phyloP scores from a whole-genome alignment of 2,113 vertebrate species.

The Pterocles burchelli region DNA sequence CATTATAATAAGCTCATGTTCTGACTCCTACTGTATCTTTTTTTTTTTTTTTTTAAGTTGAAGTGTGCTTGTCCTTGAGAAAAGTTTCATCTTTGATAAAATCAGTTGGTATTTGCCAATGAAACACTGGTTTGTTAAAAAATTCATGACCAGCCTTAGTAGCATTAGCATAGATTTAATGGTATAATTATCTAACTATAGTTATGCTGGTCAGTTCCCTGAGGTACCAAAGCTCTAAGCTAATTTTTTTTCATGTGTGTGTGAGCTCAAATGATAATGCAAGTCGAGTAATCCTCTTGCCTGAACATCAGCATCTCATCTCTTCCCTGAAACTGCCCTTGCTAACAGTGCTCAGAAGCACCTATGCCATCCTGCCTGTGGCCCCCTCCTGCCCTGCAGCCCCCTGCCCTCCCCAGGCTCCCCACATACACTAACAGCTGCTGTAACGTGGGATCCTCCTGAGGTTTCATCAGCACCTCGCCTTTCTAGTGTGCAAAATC shows the following conservation, averaged over 20 bases:
- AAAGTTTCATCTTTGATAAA: conserved; percentile 39
- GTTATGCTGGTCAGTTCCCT: conserved; percentile 61
- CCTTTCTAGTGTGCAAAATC: background rate
- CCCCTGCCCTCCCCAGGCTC: background rate
- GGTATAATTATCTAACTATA: conserved; percentile 62
- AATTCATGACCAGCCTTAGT: conserved; percentile 47
- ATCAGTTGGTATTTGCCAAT: conserved; percentile 23
- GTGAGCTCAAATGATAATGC: background rate
- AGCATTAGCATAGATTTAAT: conserved; percentile 63
- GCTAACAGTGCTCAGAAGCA: background rate
- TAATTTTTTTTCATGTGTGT: background rate
- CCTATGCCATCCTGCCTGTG: rapidly evolving
- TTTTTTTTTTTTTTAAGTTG: background rate
- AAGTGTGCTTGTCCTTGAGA: conserved; percentile 32
- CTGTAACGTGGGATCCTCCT: background rate
- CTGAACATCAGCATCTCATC: background rate
- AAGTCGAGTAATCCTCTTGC: background rate
- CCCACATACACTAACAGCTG: background rate
- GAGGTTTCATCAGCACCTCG: background rate
- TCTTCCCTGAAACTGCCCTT: background rate
- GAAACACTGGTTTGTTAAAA: conserved; percentile 45
- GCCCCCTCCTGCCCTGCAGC: background rate
- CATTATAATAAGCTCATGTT: background rate
- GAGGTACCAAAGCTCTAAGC: conserved; percentile 47
- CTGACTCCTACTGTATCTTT: background rate